Evolutionary conservation across 1,140 invertebrate species (phyloP).

Genomic region (Dinothrombium tinctorium): DNA sequence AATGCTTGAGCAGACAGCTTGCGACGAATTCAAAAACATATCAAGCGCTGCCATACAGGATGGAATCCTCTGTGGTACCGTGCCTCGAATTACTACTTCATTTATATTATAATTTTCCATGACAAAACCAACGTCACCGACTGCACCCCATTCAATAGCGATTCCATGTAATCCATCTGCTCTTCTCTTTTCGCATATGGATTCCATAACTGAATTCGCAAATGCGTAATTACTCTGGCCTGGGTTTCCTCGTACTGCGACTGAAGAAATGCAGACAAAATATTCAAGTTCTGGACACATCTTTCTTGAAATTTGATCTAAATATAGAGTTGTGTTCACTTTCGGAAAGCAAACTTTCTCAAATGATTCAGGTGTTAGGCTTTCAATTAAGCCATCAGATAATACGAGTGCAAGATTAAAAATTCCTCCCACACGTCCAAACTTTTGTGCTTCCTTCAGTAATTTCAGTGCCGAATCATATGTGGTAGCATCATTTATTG

Average conservation of each 20-base stretch:
- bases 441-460: slow-evolving; percentile 29
- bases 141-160: slow-evolving; percentile 89
- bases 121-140: slow-evolving; percentile 81
- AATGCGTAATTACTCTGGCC: slow-evolving; percentile 83
- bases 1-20: slow-evolving; percentile 12
- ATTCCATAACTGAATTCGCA: slow-evolving; percentile 88
- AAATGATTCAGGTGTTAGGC: slow-evolving; percentile 56
- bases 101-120: slow-evolving; percentile 60
- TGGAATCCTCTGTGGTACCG: slow-evolving; percentile 57
- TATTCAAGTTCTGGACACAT: slow-evolving; percentile 55
- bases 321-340: slow-evolving; percentile 36
- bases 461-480: slow-evolving; percentile 34
- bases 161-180: slow-evolving; percentile 42
- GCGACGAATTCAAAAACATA: slow-evolving; percentile 28
- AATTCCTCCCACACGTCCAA: slow-evolving; percentile 63
- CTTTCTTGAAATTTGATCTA: slow-evolving; percentile 45
- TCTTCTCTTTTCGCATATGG: slow-evolving; percentile 62
- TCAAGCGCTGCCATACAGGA: slow-evolving; percentile 68
- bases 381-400: slow-evolving; percentile 62
- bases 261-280: slow-evolving; percentile 81
- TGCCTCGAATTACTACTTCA: slow-evolving; percentile 60
- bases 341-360: slow-evolving; percentile 34
- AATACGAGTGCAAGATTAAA: slow-evolving; percentile 76
- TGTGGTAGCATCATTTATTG: slow-evolving; percentile 36
- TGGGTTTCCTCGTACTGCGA: slow-evolving; percentile 78